Evolutionary conservation across 2,888 invertebrate genomes (phyloP), one percentile per base, ranked within the genome.

Genomic region (Sturmia bella): DNA sequence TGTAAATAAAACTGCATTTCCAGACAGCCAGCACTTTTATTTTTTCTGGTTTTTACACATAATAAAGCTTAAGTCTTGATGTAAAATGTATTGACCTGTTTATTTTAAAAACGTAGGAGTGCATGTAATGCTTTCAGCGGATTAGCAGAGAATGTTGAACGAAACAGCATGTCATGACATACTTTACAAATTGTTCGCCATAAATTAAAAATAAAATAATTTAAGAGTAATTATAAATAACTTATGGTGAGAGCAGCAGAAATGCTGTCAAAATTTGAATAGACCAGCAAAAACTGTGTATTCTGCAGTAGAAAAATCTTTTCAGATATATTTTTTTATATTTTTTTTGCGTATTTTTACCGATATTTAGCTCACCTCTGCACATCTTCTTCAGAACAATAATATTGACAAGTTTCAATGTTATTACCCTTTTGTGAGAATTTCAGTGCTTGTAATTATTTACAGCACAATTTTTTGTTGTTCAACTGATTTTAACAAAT

Each of bases 201-300:
- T 69, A 37, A 9, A 45, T 15, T n/a, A 19, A 32, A n/a, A 7
- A 19, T 13, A 45, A 11, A 68, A 12, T 48, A 9, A 21, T 37
- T 45, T 48, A 7, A 11, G 24, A 39, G 21, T 12, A 39, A 45
- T 32, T 15, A 59, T 59, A 37, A 54, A 76, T 79, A 69, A 56
- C 57, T 61, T 39, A 7, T 54, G 45, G 27, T 37, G 37, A 81
- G 52, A 59, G 52, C 24, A 57, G 54, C 45, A 50, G 5, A 19
- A 57, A 45, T 64, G 57, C 21, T 82, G 74, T 76, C 77, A 64
- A 24, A 21, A 39, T 45, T 21, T 57, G 43, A 21, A 19, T 52
- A 43, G 2, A 6, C 27, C 0, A 50, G 27, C 27, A 4, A 27
- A 4, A 27, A 27, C 3, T 27, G 6, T 6, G 3, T 27, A 27